Evolutionary conservation across 2,113 vertebrate species (phyloP).

Genomic region (Syrrhaptes paradoxus): DNA sequence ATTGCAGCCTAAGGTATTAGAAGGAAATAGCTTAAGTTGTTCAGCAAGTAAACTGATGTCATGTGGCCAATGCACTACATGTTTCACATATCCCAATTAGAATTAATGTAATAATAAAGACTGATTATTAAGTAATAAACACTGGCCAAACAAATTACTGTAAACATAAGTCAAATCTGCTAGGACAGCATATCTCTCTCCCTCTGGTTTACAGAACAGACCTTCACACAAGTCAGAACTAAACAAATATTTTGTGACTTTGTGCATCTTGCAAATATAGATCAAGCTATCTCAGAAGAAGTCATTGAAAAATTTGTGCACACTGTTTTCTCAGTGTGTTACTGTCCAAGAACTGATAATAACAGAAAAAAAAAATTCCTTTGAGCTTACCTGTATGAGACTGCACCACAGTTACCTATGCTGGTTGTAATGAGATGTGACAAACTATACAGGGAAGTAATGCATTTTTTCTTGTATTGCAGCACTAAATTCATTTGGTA

Average conservation of each 20-base stretch:
- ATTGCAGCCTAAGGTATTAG: conserved; percentile 33
- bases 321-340: not conserved
- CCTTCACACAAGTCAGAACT: not conserved
- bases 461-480: not conserved
- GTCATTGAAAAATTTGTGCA: not conserved
- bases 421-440: not conserved
- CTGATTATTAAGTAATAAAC: conserved; percentile 50
- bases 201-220: not conserved
- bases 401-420: not conserved
- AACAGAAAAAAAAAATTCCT: not conserved
- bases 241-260: not conserved
- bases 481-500: not conserved
- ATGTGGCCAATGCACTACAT: not conserved
- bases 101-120: conserved; percentile 41
- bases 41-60: conserved; percentile 47
- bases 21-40: conserved; percentile 58
- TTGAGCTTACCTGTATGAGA: not conserved
- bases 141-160: not conserved
- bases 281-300: not conserved
- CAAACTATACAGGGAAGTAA: not conserved
- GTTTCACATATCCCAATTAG: conserved; percentile 28
- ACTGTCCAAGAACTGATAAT: not conserved
- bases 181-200: not conserved
- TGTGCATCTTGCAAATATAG: not conserved
- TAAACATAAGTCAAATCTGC: conserved; percentile 1